Conservation (phyloP, 2,888 invertebrate genomes). For the Tigriopus californicus region DNA sequence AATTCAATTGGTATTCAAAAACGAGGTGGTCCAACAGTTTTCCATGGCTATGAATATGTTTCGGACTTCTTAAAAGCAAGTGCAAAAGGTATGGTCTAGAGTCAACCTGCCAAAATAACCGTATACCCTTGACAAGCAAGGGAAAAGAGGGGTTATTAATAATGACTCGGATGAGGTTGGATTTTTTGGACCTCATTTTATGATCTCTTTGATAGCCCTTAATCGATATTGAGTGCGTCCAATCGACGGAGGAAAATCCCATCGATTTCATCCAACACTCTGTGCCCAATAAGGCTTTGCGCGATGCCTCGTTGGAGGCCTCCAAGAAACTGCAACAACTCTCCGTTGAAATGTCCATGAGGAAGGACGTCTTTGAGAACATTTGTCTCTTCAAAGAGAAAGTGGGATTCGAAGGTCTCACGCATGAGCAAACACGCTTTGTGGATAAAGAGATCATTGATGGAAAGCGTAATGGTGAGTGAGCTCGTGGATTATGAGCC, state of each 20-base stretch:
- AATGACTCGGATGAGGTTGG: too few relatives aligned
- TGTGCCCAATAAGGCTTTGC: conserved; percentile 26
- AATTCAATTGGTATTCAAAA: too few relatives aligned
- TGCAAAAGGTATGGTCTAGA: too few relatives aligned
- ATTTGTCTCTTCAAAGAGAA: conserved; percentile 25
- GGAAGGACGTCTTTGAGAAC: conserved; percentile 31
- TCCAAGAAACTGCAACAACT: conserved; percentile 30
- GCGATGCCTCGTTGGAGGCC: conserved; percentile 30
- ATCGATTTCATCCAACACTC: conserved; percentile 30
- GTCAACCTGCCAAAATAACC: too few relatives aligned
- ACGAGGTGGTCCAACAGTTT: too few relatives aligned
- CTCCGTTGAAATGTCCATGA: conserved; percentile 33
- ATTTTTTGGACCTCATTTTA: too few relatives aligned
- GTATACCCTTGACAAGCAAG: too few relatives aligned
- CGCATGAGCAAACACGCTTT: conserved; percentile 27
- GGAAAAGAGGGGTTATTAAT: not conserved
- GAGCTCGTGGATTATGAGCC: not conserved
- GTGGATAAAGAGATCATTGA: conserved; percentile 28
- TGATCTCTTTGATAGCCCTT: conserved; percentile 23
- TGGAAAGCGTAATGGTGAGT: conserved; percentile 30
- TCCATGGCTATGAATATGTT: too few relatives aligned
- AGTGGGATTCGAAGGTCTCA: conserved; percentile 21
- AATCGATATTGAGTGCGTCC: conserved; percentile 26
- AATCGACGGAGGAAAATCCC: conserved; percentile 25
- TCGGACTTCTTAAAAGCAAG: too few relatives aligned